These are phyloP conservation scores for Lasioglossum oenotherae DNA, from an alignment of 2,888 invertebrate genomes.

Conservation along the genomic window DNA sequence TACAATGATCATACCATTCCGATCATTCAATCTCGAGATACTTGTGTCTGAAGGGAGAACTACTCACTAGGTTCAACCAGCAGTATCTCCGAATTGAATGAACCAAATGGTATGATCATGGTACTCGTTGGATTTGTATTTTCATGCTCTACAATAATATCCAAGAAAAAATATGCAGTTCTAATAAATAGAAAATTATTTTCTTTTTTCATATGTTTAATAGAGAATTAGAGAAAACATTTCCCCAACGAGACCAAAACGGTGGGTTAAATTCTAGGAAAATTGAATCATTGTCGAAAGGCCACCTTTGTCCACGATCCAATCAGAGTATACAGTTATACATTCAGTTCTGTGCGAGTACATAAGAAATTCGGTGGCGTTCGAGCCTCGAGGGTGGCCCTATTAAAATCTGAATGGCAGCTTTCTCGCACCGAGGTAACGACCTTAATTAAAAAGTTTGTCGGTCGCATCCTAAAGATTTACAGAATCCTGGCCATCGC, in stretches of 20 bases:
- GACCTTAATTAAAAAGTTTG: conserved; percentile 71
- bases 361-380: conserved; percentile 20
- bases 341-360: neutral
- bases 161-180: neutral
- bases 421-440: conserved; percentile 50
- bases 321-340: conserved; percentile 13
- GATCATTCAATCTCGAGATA: neutral
- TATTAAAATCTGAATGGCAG: conserved; percentile 62
- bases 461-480: conserved; percentile 49
- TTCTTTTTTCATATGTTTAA: no score
- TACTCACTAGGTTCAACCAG: neutral
- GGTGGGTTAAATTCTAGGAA: neutral
- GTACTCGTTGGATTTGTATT: neutral
- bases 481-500: conserved; percentile 33
- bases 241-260: neutral
- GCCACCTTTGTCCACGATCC: neutral
- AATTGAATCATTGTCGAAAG: neutral
- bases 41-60: neutral
- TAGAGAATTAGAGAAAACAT: neutral
- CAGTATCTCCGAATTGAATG: neutral
- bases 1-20: neutral
- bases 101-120: neutral
- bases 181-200: no score
- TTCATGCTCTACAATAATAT: neutral
- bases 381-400: conserved; percentile 32